These are phyloP conservation scores for Labeo catla DNA, from an alignment of 2,113 vertebrate species.

Conservation along the genomic window DNA sequence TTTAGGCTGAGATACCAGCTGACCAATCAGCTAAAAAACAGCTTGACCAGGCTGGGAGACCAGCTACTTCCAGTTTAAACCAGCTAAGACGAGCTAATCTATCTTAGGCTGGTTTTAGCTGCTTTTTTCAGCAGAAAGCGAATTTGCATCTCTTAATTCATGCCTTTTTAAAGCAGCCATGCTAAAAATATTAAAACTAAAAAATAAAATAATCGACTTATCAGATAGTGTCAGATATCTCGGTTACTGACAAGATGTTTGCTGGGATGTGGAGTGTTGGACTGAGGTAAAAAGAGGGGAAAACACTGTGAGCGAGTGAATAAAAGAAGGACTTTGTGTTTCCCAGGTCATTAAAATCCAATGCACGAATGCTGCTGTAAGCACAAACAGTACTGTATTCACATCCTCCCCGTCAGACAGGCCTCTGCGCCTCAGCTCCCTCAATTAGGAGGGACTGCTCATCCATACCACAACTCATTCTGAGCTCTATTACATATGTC, in stretches of 20 bases:
- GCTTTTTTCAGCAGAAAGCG: too few species aligned
- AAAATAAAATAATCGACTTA: not conserved
- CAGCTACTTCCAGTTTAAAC: too few species aligned
- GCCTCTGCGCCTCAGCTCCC: slow-evolving; percentile 25
- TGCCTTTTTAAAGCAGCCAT: not conserved
- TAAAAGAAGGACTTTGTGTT: slow-evolving; percentile 32
- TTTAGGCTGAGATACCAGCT: too few species aligned
- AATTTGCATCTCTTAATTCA: not conserved
- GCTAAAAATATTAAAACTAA: not conserved
- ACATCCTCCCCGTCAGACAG: slow-evolving; percentile 16
- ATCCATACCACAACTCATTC: slow-evolving; percentile 32
- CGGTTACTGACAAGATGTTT: not conserved
- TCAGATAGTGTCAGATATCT: not conserved
- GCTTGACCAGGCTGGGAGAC: too few species aligned
- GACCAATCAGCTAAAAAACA: too few species aligned
- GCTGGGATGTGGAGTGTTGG: not conserved
- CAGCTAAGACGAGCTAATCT: too few species aligned
- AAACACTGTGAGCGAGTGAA: not conserved
- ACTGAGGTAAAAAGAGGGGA: not conserved
- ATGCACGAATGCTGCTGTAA: slow-evolving; percentile 40
- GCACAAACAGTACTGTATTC: slow-evolving; percentile 38
- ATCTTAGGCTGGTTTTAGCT: too few species aligned
- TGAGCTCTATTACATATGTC: slow-evolving; percentile 32
- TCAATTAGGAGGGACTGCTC: slow-evolving; percentile 34
- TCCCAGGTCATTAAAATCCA: slow-evolving; percentile 51